A percentile compares a stretch with the other conserved stretches of the same genome.
Conservation (phyloP, 2,113 vertebrate species). For the Artemisiospiza belli region DNA sequence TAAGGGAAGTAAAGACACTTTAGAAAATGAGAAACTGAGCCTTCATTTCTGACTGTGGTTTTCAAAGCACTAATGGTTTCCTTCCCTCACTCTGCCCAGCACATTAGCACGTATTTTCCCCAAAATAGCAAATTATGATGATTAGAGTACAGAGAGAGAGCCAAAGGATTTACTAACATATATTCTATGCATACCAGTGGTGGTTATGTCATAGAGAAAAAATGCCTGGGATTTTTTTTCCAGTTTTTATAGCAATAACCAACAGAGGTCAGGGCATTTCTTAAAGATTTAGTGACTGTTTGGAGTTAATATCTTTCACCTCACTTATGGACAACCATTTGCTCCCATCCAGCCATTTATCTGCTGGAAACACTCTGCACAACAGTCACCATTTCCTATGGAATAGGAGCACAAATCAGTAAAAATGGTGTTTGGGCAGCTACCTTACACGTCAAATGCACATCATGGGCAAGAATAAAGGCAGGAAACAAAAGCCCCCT, state of each 20-base stretch:
- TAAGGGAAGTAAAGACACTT: not conserved
- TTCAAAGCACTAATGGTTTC: not conserved
- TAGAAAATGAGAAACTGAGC: not conserved
- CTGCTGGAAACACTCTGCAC: not conserved
- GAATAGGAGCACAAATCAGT: not conserved
- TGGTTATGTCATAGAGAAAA: conserved; percentile 36
- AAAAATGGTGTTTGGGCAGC: not conserved
- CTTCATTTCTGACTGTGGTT: not conserved
- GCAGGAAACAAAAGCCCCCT: not conserved
- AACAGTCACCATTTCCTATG: not conserved
- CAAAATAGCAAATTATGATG: not conserved
- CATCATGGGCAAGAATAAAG: not conserved
- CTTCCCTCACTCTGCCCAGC: not conserved
- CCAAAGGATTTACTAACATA: conserved; percentile 27
- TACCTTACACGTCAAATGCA: not conserved
- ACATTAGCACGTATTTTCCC: not conserved
- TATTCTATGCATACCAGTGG: conserved; percentile 2
- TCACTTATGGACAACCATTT: not conserved
- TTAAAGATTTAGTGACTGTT: not conserved
- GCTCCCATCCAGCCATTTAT: not conserved
- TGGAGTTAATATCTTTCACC: not conserved
- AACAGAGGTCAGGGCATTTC: conserved; percentile 1
- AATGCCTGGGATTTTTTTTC: not conserved
- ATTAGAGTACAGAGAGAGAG: not conserved
- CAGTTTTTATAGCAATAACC: not conserved